Evolutionary conservation across 2,888 invertebrate genomes (phyloP).

Genomic region (Drosophila anceps): DNA sequence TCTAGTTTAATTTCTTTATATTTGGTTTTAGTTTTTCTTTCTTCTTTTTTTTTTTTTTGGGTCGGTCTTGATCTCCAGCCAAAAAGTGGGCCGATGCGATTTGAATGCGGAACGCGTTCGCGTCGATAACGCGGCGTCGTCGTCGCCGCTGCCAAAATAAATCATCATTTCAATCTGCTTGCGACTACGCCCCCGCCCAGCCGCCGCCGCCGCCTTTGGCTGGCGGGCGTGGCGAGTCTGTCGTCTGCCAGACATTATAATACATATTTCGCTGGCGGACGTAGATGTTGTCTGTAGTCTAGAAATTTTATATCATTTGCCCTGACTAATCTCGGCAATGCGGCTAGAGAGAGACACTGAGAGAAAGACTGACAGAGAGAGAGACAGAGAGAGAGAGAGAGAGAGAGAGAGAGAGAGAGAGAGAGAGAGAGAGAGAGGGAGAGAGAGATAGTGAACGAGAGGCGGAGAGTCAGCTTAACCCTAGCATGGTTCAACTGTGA

Average conservation of each 20-base stretch:
- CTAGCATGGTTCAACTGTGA: slow-evolving; percentile 8
- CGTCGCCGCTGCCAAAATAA: slow-evolving; percentile 73
- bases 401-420: neutral
- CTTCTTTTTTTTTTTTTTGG: neutral
- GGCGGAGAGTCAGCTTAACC: slow-evolving; percentile 4
- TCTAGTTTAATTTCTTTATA: slow-evolving; percentile 20
- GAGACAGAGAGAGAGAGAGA: slow-evolving; percentile 1
- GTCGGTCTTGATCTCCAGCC: slow-evolving; percentile 65
- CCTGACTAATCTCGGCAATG: slow-evolving; percentile 65
- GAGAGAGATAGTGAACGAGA: neutral
- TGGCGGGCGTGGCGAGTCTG: slow-evolving; percentile 48
- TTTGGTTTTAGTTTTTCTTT: slow-evolving; percentile 10
- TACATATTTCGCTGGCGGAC: slow-evolving; percentile 68
- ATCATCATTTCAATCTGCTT: slow-evolving; percentile 72
- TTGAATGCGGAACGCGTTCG: slow-evolving; percentile 77
- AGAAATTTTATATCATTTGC: slow-evolving; percentile 60
- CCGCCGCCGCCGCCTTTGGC: neutral
- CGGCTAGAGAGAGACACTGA: neutral
- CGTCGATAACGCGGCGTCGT: slow-evolving; percentile 40
- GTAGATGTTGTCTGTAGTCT: slow-evolving; percentile 52
- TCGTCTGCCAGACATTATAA: slow-evolving; percentile 78
- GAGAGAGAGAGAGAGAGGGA: neutral
- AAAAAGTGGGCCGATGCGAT: slow-evolving; percentile 72
- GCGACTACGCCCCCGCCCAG: slow-evolving; percentile 29
- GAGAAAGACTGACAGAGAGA: too few species aligned